phyloP scores from a whole-genome alignment of 2,888 invertebrate species.

The Chromoteleia sp. region DNA sequence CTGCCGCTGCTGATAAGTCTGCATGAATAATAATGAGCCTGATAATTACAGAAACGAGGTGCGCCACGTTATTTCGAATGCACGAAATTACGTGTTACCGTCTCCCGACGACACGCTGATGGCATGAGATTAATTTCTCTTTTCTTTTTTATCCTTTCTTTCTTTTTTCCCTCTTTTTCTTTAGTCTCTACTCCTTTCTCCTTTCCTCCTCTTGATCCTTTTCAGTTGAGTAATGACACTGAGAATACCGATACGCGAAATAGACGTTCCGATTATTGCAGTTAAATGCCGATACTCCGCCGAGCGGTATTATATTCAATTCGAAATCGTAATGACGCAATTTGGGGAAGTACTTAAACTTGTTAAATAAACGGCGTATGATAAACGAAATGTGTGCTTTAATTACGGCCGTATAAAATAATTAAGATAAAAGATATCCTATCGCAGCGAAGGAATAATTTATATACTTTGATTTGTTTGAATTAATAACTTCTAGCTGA shows the following conservation, averaged over 20 bases:
- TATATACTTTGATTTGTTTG: constrained; percentile 66
- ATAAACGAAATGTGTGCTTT: constrained; percentile 67
- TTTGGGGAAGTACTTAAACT: constrained; percentile 57
- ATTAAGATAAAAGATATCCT: constrained; percentile 68
- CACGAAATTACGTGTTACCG: constrained; percentile 61
- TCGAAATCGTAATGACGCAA: constrained; percentile 63
- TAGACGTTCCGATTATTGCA: constrained; percentile 48
- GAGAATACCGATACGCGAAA: constrained; percentile 38
- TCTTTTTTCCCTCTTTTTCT: constrained; percentile 3
- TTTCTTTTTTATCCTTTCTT: neutral
- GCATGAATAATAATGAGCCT: constrained; percentile 70
- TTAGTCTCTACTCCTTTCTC: neutral
- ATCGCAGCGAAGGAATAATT: constrained; percentile 48
- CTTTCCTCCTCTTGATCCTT: constrained; percentile 23
- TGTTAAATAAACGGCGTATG: constrained; percentile 55
- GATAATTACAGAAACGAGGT: constrained; percentile 67
- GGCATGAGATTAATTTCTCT: constrained; percentile 52
- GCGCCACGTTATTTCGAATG: constrained; percentile 58
- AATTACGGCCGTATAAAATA: constrained; percentile 68
- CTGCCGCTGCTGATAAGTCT: constrained; percentile 59
- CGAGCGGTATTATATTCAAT: constrained; percentile 51
- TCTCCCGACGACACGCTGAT: constrained; percentile 52
- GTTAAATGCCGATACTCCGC: constrained; percentile 31
- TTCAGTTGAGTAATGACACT: constrained; percentile 39
- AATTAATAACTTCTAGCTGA: constrained; percentile 65